Evolutionary conservation across 2,113 vertebrate species (phyloP).

Genomic region (Cavia aperea): DNA sequence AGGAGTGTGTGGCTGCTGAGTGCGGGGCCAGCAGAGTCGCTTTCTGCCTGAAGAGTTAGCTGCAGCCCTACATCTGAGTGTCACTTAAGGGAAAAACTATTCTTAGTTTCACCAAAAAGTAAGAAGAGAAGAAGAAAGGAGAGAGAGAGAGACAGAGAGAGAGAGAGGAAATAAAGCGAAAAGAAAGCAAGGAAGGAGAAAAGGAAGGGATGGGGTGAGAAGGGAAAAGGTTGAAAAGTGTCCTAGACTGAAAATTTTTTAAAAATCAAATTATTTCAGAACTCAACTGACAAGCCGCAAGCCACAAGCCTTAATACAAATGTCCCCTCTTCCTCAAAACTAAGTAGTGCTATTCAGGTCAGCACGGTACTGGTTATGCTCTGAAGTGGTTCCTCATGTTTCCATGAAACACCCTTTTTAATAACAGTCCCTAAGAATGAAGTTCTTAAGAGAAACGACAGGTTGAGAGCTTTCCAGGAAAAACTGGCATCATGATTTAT

Average conservation of each 20-base stretch:
- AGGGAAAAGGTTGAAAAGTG: not conserved
- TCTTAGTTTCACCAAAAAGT: not conserved
- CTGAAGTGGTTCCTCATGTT: not conserved
- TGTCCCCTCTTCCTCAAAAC: not conserved
- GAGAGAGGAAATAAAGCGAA: too few species aligned
- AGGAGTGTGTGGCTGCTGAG: not conserved
- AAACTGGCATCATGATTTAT: not conserved
- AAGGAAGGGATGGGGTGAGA: not conserved
- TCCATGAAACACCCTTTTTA: not conserved
- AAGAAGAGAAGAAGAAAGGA: not conserved
- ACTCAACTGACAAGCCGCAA: not conserved
- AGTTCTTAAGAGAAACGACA: not conserved
- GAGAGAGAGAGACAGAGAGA: not conserved
- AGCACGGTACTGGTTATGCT: rapidly evolving
- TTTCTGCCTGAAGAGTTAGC: not conserved
- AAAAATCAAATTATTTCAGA: not conserved
- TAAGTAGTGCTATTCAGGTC: rapidly evolving
- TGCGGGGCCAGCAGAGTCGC: not conserved
- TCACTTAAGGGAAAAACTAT: not conserved
- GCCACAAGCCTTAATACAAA: not conserved
- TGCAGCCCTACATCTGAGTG: not conserved
- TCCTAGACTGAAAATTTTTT: not conserved
- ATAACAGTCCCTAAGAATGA: not conserved
- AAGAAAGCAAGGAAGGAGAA: not conserved
- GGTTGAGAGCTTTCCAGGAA: not conserved